These are phyloP conservation scores for Tokudaia muenninki DNA, from an alignment of 2,797 vertebrate genomes.

Conservation along the genomic window DNA sequence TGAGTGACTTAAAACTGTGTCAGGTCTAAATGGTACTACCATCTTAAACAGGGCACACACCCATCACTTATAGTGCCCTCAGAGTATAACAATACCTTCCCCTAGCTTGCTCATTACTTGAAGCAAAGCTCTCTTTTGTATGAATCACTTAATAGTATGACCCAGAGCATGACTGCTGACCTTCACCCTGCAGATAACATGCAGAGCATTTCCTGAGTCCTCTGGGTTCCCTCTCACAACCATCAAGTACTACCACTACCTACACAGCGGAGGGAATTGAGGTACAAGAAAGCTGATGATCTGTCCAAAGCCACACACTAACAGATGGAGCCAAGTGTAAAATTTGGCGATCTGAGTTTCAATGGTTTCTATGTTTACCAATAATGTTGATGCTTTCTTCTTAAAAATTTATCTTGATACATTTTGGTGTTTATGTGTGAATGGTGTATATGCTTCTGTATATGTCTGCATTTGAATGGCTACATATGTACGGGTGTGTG, in stretches of 20 bases:
- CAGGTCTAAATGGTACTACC: background rate
- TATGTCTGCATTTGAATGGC: background rate
- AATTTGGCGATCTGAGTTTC: background rate
- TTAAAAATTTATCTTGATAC: background rate
- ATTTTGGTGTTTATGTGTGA: background rate
- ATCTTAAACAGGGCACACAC: background rate
- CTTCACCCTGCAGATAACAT: background rate
- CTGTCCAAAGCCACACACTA: background rate
- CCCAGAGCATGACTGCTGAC: background rate
- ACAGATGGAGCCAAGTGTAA: background rate
- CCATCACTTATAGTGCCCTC: background rate
- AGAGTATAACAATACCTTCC: background rate
- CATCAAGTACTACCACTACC: background rate
- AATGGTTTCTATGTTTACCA: background rate
- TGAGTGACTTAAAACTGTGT: background rate
- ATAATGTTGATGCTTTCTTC: background rate
- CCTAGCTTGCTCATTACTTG: background rate
- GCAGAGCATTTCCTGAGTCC: background rate
- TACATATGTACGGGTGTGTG: background rate
- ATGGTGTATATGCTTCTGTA: background rate
- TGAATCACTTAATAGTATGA: background rate
- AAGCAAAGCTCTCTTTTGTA: background rate
- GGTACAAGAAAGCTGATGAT: background rate
- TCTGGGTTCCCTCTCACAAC: background rate
- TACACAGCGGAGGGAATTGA: background rate